Conservation (phyloP, 2,888 invertebrate genomes). For the Lochmaea crataegi region DNA sequence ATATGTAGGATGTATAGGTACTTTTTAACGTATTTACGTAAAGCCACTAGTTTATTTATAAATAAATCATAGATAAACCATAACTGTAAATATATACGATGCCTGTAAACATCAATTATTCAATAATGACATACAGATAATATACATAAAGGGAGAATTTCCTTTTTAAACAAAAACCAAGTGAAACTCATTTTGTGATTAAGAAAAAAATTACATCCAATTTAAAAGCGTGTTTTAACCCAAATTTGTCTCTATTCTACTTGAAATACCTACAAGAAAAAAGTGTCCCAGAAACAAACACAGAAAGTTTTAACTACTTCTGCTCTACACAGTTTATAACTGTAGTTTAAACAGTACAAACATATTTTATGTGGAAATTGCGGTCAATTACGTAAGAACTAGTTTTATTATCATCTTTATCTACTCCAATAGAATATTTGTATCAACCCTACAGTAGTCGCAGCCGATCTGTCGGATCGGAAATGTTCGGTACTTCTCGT, state of each 20-base stretch:
- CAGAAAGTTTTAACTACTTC: neutral
- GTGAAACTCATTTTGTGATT: too few relatives aligned
- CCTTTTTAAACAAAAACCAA: too few relatives aligned
- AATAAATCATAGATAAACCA: too few relatives aligned
- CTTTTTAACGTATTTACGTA: too few relatives aligned
- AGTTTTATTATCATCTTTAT: neutral
- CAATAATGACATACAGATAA: neutral
- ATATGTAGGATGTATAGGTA: too few relatives aligned
- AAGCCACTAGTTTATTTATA: too few relatives aligned
- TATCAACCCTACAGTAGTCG: too few relatives aligned
- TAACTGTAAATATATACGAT: neutral
- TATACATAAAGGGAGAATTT: neutral
- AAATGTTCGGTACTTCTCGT: too few relatives aligned
- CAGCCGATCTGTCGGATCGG: too few relatives aligned
- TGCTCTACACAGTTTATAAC: neutral
- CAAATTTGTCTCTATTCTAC: too few relatives aligned
- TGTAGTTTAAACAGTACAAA: neutral
- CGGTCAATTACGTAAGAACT: neutral
- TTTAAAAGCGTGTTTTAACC: too few relatives aligned
- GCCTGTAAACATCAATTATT: neutral
- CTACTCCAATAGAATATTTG: neutral
- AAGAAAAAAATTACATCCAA: too few relatives aligned
- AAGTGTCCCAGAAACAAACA: neutral
- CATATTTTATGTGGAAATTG: neutral
- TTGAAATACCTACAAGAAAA: neutral